A percentile compares a stretch with the other conserved stretches of the same genome.
Conservation (phyloP, 2,888 invertebrate species). For the Alviniconcha strummeri region DNA sequence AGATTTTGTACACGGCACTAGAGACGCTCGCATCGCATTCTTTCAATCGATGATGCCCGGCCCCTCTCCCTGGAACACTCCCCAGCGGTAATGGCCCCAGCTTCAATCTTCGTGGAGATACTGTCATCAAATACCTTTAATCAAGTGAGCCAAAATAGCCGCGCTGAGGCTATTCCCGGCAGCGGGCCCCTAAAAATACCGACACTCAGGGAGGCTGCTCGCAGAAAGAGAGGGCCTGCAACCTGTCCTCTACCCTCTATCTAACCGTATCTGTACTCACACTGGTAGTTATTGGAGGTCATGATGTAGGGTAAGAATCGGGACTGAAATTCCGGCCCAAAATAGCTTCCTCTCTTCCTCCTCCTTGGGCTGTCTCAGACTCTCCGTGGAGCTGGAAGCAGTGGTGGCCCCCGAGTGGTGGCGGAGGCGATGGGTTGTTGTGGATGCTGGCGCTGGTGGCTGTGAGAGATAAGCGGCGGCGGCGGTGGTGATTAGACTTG, state of each 20-base stretch:
- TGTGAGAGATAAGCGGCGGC: slow-evolving; percentile 1
- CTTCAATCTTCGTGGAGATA: slow-evolving; percentile 25
- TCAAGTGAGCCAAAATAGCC: slow-evolving; percentile 24
- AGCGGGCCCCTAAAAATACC: slow-evolving; percentile 18
- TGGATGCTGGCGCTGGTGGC: neutral
- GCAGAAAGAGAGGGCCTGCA: neutral
- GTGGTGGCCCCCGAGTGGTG: neutral
- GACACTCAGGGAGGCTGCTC: neutral
- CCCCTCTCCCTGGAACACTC: slow-evolving; percentile 1
- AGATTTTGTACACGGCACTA: neutral
- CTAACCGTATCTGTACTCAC: slow-evolving; percentile 37
- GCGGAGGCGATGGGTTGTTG: neutral
- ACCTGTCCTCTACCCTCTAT: neutral
- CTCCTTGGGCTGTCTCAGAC: no score
- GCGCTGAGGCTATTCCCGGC: slow-evolving; percentile 7
- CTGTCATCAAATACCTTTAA: slow-evolving; percentile 31
- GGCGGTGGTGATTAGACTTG: slow-evolving; percentile 14
- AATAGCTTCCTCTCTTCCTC: slow-evolving; percentile 1
- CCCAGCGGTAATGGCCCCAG: neutral
- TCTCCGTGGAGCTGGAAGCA: neutral
- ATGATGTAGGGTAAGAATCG: slow-evolving; percentile 19
- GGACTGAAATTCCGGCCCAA: neutral
- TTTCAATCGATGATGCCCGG: neutral
- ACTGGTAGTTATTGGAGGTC: slow-evolving; percentile 49
- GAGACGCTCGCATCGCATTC: neutral